Base-by-base conservation (phyloP, 1,140 invertebrate genomes). In the Drosophila dunni region DNA sequence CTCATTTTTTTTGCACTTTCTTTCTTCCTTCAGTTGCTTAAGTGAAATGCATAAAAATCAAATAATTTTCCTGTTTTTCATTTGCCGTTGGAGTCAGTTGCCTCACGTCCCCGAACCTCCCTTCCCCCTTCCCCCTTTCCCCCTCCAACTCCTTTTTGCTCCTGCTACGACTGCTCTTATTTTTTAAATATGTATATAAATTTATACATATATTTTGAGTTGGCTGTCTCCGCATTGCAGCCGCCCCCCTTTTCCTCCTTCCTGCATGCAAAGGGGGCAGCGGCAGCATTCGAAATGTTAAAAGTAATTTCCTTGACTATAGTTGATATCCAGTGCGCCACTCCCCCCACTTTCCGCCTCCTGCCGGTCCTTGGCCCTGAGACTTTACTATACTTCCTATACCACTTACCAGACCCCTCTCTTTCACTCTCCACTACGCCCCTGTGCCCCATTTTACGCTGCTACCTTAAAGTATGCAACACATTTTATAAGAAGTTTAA, bases 31-130 rank as follows among this genome's bases (percentile, higher is more conserved):
- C 24, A 29, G 70, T 71, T 86, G 65, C 83, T 74, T 88, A 86
- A 88, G 77, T 84, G 77, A 83, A 88, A 88, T 83, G 84, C 83
- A 80, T 88, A 83, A 88, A 88, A 88, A 88, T 88, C 79, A 88
- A 88, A 88, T 88, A 88, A 88, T 88, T 88, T 88, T 88, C 83
- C 83, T 88, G 83, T 79, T 79, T 86, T 76, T 82, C 71, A 76
- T 81, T 82, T 79, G 64, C 68, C 53, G 63, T 45, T 57, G 13
- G 13, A 17, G 15, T 7, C 53, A 7, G 13, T 34, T 48, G 3
- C 13, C 44, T n/a, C 38, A 34, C 15, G 50, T 33, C 62, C 50
- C 24, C 46, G n/a, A n/a, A 11, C 17, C 13, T 4, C 36, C 20
- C 33, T 24, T 24, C 0, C 11, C 10, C 9, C 13, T 42, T 7